Percentiles rank a stretch among this genome's conserved stretches.
phyloP scores from a whole-genome alignment of 2,888 invertebrate species.

The Rhogogaster chlorosoma region DNA sequence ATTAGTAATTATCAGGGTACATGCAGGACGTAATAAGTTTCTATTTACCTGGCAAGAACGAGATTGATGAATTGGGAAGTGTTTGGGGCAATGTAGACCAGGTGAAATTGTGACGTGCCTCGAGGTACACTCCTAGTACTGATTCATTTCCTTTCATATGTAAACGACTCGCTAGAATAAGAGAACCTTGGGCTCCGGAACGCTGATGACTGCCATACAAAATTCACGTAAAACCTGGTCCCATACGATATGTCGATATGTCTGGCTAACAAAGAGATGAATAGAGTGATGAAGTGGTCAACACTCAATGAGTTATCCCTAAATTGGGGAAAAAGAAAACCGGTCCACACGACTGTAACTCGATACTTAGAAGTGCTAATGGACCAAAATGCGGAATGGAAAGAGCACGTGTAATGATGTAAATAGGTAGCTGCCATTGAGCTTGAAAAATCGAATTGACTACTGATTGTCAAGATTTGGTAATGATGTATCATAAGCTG shows the following conservation, averaged over 20 bases:
- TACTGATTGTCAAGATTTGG: not conserved
- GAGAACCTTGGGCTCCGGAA: not conserved
- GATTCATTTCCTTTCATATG: not conserved
- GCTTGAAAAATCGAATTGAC: not conserved
- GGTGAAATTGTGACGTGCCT: no score
- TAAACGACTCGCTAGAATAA: not conserved
- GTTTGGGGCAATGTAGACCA: no score
- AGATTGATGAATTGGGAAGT: no score
- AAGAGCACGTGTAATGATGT: not conserved
- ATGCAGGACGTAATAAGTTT: no score
- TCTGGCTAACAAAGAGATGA: not conserved
- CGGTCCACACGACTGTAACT: not conserved
- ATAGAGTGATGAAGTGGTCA: not conserved
- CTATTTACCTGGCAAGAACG: no score
- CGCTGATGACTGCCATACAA: not conserved
- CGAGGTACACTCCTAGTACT: not conserved
- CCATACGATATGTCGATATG: not conserved
- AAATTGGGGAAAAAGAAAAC: not conserved
- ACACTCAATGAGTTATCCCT: not conserved
- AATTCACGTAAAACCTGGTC: not conserved
- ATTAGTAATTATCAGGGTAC: no score
- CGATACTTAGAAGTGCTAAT: not conserved
- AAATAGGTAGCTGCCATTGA: not conserved
- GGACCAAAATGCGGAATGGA: no score
- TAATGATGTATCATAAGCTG: not conserved